Evolutionary conservation across 2,888 invertebrate species (phyloP).

Genomic region (Sminthurides aquaticus): DNA sequence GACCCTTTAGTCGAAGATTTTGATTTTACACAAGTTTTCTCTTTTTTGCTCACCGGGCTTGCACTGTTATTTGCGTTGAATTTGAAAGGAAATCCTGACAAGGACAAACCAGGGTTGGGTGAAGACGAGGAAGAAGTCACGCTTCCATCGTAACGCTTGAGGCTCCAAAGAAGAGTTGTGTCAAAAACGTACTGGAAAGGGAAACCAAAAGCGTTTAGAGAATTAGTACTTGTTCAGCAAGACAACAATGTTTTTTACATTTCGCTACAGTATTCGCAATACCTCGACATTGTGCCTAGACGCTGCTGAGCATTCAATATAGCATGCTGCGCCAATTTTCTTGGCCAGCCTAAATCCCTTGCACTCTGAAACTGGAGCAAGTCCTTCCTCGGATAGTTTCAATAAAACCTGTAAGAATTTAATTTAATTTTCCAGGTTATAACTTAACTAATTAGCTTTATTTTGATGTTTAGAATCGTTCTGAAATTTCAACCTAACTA

Average conservation of each 20-base stretch:
- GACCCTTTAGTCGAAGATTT: neutral
- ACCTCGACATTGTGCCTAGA: conserved; percentile 50
- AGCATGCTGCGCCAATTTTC: conserved; percentile 93
- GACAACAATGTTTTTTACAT: too few species aligned
- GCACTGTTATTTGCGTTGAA: neutral
- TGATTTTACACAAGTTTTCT: neutral
- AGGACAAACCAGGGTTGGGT: neutral
- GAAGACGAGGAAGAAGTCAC: neutral
- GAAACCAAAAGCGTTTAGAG: conserved; percentile 3
- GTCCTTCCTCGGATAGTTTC: conserved; percentile 35
- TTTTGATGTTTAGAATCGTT: too few species aligned
- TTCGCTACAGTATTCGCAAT: too few species aligned
- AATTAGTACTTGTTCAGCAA: neutral
- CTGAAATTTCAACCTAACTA: neutral
- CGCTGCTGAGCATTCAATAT: conserved; percentile 93
- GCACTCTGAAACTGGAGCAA: conserved; percentile 36
- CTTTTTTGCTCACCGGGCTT: neutral
- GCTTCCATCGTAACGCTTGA: neutral
- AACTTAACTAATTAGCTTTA: neutral
- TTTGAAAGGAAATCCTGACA: neutral
- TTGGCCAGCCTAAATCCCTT: conserved; percentile 61
- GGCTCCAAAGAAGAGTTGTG: neutral
- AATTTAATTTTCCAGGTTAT: too few species aligned
- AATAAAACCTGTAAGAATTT: conserved; percentile 17
- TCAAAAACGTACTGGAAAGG: conserved; percentile 32